Evolutionary conservation across 2,113 vertebrate genomes (phyloP).

Genomic region (Urocolius indicus): DNA sequence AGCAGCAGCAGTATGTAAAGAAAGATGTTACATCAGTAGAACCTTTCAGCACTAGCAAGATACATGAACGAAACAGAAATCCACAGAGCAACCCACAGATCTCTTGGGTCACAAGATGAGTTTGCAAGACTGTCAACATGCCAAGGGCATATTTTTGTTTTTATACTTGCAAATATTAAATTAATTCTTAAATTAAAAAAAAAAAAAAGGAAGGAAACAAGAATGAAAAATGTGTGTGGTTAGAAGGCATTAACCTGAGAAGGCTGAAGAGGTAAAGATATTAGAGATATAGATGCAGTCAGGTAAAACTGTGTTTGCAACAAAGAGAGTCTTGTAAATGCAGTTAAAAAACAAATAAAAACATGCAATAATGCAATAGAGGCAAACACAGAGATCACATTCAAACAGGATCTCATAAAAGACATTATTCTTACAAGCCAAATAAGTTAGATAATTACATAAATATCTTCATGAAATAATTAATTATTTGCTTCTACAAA

Average conservation of each 20-base stretch:
- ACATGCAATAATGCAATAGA: neutral
- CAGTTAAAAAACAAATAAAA: neutral
- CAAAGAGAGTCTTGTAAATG: neutral
- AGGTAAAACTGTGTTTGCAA: neutral
- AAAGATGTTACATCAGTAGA: neutral
- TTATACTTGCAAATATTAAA: neutral
- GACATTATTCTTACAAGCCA: neutral
- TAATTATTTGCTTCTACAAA: neutral
- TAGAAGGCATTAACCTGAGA: neutral
- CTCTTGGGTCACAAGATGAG: neutral
- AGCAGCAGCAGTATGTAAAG: neutral
- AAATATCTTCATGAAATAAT: neutral
- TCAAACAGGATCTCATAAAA: neutral
- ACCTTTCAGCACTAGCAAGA: neutral
- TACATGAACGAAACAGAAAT: neutral
- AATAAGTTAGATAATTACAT: neutral
- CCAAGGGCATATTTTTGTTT: neutral
- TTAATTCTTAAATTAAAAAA: neutral
- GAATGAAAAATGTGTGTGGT: neutral
- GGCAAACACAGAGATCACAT: neutral
- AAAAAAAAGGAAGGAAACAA: neutral
- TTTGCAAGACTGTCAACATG: neutral
- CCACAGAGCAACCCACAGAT: neutral
- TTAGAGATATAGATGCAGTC: neutral
- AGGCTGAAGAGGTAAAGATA: neutral